phyloP scores from a whole-genome alignment of 2,888 invertebrate genomes.

The Ennomos erosarius region DNA sequence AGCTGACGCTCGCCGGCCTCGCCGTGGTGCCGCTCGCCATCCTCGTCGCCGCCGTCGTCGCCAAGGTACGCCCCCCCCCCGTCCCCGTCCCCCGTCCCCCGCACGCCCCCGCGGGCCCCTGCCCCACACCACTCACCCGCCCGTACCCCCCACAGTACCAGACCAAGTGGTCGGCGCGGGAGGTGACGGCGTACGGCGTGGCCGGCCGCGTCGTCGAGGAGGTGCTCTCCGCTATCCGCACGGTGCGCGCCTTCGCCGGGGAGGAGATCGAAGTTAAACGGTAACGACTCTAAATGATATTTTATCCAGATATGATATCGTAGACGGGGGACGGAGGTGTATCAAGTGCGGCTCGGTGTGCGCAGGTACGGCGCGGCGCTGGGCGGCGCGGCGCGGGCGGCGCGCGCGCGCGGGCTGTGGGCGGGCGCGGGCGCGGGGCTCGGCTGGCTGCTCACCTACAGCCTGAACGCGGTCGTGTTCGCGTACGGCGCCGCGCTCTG shows the following conservation, averaged over 20 bases:
- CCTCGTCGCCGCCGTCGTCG: constrained; percentile 88
- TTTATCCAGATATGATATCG: too few species aligned
- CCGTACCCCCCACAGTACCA: constrained; percentile 76
- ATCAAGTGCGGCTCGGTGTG: too few species aligned
- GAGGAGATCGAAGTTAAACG: constrained; percentile 87
- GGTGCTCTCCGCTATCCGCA: constrained; percentile 87
- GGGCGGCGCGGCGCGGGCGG: constrained; percentile 81
- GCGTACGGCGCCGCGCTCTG: constrained; percentile 91
- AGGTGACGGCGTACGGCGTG: constrained; percentile 88
- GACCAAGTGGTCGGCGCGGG: constrained; percentile 85
- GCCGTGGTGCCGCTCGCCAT: constrained; percentile 91
- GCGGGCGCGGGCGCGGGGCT: constrained; percentile 88
- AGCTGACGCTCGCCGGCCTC: constrained; percentile 91
- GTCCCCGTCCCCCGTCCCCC: constrained; percentile 3
- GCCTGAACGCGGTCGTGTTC: constrained; percentile 90
- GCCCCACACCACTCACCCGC: not conserved
- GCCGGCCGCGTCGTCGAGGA: constrained; percentile 91
- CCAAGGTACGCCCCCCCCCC: constrained; percentile 86
- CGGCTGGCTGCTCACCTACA: constrained; percentile 91
- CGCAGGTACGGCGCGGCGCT: constrained; percentile 80
- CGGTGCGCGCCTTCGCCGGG: constrained; percentile 78
- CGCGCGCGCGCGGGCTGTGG: constrained; percentile 86
- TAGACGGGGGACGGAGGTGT: too few species aligned
- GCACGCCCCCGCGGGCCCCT: not conserved
- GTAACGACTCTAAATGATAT: constrained; percentile 32